Percentiles rank a stretch among this genome's conserved stretches.
These are phyloP conservation scores for Parazoanthus atlanticus DNA, from an alignment of 92 coral and sea anemone genomes.

Conservation along the genomic window DNA sequence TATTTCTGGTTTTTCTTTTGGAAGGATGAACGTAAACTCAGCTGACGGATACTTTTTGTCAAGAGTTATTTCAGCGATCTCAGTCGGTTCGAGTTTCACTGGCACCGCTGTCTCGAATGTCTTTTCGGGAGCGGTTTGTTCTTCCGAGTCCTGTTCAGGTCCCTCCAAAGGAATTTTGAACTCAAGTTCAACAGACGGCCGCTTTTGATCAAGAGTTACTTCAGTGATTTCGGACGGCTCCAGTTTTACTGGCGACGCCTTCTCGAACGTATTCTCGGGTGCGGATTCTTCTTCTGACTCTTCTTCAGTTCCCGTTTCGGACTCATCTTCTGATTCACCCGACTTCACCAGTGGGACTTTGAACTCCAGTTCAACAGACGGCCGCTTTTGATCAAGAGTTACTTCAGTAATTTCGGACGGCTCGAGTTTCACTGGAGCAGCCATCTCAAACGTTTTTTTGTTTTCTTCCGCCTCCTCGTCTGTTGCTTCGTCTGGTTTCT, in stretches of 20 bases:
- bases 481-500: conserved; percentile 29
- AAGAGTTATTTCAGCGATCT: conserved; percentile 8
- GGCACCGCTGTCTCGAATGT: not conserved
- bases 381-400: not conserved
- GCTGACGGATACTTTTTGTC: not conserved
- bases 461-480: not conserved
- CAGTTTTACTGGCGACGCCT: not conserved
- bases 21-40: conserved; percentile 2
- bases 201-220: conserved; percentile 1
- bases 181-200: conserved; percentile 5
- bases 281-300: conserved; percentile 23
- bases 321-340: not conserved
- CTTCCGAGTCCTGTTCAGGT: conserved; percentile 15
- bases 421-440: not conserved
- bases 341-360: conserved; percentile 7
- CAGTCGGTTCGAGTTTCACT: not conserved
- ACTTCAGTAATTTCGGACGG: conserved; percentile 1
- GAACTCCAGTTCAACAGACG: conserved; percentile 17
- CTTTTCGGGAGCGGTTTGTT: not conserved
- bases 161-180: conserved; percentile 1
- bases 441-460: not conserved
- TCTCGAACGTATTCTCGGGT: not conserved
- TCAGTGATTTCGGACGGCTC: conserved; percentile 9
- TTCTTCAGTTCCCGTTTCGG: conserved; percentile 18
- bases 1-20: not conserved